Percentiles rank a stretch among this genome's conserved stretches.
Evolutionary conservation across 2,797 vertebrate species (phyloP).

Genomic region (Sitta carolinensis): DNA sequence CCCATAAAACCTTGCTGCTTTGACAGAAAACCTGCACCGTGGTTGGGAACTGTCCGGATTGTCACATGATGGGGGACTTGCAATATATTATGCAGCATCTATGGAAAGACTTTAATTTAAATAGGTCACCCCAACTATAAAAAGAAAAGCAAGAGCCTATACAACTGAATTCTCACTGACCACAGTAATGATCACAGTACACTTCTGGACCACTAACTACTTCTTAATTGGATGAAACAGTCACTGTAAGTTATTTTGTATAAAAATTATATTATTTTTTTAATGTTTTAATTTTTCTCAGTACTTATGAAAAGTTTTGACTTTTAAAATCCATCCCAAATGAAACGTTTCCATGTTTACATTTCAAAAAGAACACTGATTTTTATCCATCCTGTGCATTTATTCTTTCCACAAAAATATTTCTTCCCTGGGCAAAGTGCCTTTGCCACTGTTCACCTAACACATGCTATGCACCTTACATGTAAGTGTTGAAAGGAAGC

Average conservation of each 20-base stretch:
- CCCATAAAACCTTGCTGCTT: background rate
- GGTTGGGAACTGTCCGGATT: background rate
- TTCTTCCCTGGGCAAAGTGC: background rate
- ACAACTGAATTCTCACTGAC: background rate
- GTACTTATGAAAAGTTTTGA: background rate
- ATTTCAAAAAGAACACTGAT: background rate
- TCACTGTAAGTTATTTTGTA: background rate
- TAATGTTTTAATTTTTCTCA: background rate
- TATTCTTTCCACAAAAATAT: background rate
- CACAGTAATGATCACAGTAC: background rate
- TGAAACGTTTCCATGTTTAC: background rate
- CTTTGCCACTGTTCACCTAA: background rate
- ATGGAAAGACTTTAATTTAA: background rate
- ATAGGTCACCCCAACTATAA: background rate
- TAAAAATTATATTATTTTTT: accelerated
- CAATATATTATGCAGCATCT: background rate
- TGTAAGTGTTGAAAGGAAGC: background rate
- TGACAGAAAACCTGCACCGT: background rate
- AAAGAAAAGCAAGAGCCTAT: background rate
- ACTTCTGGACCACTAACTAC: background rate
- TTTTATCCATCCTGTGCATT: background rate
- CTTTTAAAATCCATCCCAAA: background rate
- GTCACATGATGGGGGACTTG: background rate
- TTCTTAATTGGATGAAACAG: background rate
- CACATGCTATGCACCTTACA: background rate